Base-by-base conservation (phyloP, 2,888 invertebrate species). In the Rhopalosiphum nymphaeae region DNA sequence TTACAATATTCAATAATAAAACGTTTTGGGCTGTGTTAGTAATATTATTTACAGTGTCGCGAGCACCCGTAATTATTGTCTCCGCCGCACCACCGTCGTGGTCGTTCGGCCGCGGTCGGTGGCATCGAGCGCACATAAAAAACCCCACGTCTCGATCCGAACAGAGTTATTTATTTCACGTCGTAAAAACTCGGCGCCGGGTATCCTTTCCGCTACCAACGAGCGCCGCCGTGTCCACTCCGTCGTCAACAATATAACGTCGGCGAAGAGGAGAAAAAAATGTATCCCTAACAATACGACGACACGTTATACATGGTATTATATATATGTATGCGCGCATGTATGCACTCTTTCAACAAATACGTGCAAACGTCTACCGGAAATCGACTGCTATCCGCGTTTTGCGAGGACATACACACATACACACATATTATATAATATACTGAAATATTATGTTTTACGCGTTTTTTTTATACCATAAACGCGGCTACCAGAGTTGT, bases 81-180 rank as follows among this genome's bases (percentile, higher is more conserved):
- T 78, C 36, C 7, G 7, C 36, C 7, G 9, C 21, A 3, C 2
- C 7, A 4, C 9, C 36, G 36, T 78, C 78, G 78, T 36, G 21
- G 21, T 36, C 21, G 36, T 78, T 78, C 78, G 78, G 36, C 36
- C 7, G 36, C 78, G 9, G 36, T 78, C 78, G 78, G 36, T 3
- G 9, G 36, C 36, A 78, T 36, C 36, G 36, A 78, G 36, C 7
- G 21, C 21, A 36, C 36, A 78, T 21, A 67, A 67, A 67, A 78
- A 78, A 78, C 21, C 78, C 36, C 78, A 9, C 36, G 78, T 78
- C 78, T 16, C 78, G 78, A 36, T 67, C 67, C 67, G n/a, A 67
- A 67, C n/a, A 78, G 78, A 78, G 78, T 78, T 78, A 78, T 78
- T 78, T 78, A 78, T 78, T 78, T 78, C 78, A 78, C 78, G 78